Percentiles rank a stretch among this genome's conserved stretches.
Evolutionary conservation across 2,797 vertebrate species (phyloP).

Genomic region (Lithobates sylvaticus): DNA sequence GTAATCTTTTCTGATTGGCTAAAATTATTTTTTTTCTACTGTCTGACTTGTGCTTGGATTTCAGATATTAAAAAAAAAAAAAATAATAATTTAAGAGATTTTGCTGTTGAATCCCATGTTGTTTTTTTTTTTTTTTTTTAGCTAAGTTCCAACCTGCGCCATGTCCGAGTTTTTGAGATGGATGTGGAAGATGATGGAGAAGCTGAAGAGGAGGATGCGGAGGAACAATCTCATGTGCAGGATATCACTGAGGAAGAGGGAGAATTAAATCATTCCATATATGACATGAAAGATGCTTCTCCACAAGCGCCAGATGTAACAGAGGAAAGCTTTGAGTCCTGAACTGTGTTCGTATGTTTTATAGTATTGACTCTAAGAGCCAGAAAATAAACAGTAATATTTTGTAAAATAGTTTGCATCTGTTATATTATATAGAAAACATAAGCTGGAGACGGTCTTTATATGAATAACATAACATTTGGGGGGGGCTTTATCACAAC

Average conservation of each 20-base stretch:
- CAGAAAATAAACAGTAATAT: background rate
- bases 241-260: slow-evolving; percentile 80
- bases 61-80: too few relatives aligned
- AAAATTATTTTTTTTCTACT: too few relatives aligned
- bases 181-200: slow-evolving; percentile 98
- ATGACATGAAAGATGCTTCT: slow-evolving; percentile 56
- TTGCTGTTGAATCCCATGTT: background rate
- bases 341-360: slow-evolving; percentile 17
- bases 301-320: slow-evolving; percentile 66
- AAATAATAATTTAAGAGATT: too few relatives aligned
- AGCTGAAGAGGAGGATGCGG: slow-evolving; percentile 82
- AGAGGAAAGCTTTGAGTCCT: slow-evolving; percentile 72
- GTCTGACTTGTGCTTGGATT: too few relatives aligned
- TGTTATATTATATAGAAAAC: background rate
- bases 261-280: slow-evolving; percentile 73
- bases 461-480: too few relatives aligned
- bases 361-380: background rate
- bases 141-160: slow-evolving; percentile 94
- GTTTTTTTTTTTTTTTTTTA: slow-evolving; percentile 64
- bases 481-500: too few relatives aligned
- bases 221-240: slow-evolving; percentile 70
- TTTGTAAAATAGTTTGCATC: background rate
- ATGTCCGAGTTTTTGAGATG: slow-evolving; percentile 97
- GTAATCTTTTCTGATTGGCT: too few relatives aligned
- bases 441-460: too few relatives aligned